phyloP scores from a whole-genome alignment of 2,797 vertebrate species.

The Lutjanus campechanus region DNA sequence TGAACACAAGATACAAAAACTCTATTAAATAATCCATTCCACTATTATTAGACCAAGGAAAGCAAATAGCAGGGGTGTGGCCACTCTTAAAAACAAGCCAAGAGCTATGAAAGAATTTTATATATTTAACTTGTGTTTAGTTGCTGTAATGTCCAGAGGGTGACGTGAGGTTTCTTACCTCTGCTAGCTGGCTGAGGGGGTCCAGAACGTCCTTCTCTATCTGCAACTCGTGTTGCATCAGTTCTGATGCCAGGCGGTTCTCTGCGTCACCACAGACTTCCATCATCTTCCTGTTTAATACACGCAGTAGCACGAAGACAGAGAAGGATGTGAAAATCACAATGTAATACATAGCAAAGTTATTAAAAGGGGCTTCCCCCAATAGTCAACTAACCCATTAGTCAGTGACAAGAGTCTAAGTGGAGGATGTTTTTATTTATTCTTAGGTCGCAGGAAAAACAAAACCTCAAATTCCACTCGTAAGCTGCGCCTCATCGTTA shows the following conservation, averaged over 20 bases:
- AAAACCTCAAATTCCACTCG: no score
- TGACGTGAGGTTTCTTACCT: constrained; percentile 82
- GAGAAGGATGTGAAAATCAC: background rate
- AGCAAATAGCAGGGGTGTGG: background rate
- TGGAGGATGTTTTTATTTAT: no score
- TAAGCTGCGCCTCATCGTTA: no score
- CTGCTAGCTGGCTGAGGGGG: constrained; percentile 92
- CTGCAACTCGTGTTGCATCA: constrained; percentile 94
- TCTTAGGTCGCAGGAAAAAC: no score
- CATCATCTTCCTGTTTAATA: constrained; percentile 92
- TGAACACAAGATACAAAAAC: background rate
- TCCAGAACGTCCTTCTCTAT: constrained; percentile 95
- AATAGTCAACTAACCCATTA: no score
- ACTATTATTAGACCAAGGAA: constrained; percentile 9
- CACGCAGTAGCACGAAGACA: constrained; percentile 12
- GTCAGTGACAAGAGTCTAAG: no score
- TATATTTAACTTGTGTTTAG: constrained; percentile 25
- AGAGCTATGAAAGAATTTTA: background rate
- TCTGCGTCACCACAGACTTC: constrained; percentile 96
- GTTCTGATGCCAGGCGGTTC: constrained; percentile 93
- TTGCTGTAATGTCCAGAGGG: background rate
- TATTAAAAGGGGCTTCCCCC: no score
- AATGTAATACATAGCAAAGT: background rate
- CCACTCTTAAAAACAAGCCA: constrained; percentile 6
- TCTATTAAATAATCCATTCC: constrained; percentile 1